A percentile compares a stretch with the other conserved stretches of the same genome.
Conservation (phyloP, 1,140 invertebrate species). For the Drosophila ohnishii region DNA sequence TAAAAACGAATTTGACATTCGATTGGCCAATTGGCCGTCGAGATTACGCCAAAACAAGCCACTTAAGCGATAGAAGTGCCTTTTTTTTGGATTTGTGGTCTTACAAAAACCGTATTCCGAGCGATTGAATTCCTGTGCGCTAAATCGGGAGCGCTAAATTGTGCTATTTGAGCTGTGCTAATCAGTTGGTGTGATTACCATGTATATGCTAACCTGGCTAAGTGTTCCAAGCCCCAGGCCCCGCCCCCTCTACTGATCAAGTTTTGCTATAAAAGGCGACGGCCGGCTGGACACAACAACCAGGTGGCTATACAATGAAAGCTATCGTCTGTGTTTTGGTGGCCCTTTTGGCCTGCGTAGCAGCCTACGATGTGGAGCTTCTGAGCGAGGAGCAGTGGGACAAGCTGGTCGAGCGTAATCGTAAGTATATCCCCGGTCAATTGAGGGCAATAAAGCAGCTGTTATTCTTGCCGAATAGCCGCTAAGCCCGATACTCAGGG, state of each 20-base stretch:
- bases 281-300: not conserved
- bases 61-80: constrained; percentile 35
- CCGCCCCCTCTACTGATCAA: not conserved
- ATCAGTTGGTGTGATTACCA: constrained; percentile 25
- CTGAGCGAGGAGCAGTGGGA: constrained; percentile 70
- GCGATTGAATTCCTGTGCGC: constrained; percentile 15
- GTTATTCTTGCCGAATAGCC: constrained; percentile 29
- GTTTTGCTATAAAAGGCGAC: constrained; percentile 61
- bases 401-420: constrained; percentile 49
- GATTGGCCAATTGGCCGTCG: constrained; percentile 56
- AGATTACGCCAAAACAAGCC: constrained; percentile 60
- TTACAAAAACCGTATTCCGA: not conserved
- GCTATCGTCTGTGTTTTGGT: constrained; percentile 57
- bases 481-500: constrained; percentile 55
- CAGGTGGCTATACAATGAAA: constrained; percentile 62
- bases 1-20: constrained; percentile 42
- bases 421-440: constrained; percentile 45
- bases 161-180: constrained; percentile 4
- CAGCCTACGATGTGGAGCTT: constrained; percentile 70
- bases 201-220: constrained; percentile 1
- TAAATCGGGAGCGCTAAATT: constrained; percentile 35
- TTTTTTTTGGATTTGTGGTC: constrained; percentile 10
- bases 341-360: constrained; percentile 63
- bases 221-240: not conserved
- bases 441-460: not conserved